phyloP scores from a whole-genome alignment of 1,140 invertebrate species.

The Heliconius himera region DNA sequence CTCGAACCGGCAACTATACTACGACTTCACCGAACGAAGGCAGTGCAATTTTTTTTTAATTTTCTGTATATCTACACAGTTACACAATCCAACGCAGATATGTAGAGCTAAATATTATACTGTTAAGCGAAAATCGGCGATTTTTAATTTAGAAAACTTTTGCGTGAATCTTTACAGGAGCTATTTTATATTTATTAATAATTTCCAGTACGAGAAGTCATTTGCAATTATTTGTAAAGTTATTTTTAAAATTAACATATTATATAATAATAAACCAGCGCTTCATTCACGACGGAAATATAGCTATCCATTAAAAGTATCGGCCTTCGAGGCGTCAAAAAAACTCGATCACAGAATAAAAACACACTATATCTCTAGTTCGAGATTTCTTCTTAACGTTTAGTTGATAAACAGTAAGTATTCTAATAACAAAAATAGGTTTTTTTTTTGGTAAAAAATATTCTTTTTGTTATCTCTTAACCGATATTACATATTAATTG shows the following conservation, averaged over 20 bases:
- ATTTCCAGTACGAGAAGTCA: neutral
- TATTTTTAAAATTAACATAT: neutral
- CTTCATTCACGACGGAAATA: slow-evolving; percentile 27
- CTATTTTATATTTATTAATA: slow-evolving; percentile 17
- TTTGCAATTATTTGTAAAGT: neutral
- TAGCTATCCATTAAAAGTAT: slow-evolving; percentile 30
- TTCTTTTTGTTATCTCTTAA: slow-evolving; percentile 64
- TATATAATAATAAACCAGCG: slow-evolving; percentile 12
- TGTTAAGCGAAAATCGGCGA: slow-evolving; percentile 22
- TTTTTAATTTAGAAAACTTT: neutral
- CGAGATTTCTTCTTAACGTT: slow-evolving; percentile 51
- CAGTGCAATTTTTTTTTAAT: slow-evolving; percentile 65
- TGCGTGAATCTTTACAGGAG: slow-evolving; percentile 27
- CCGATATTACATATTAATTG: slow-evolving; percentile 53
- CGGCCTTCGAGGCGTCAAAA: slow-evolving; percentile 61
- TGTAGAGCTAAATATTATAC: slow-evolving; percentile 56
- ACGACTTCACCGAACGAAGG: slow-evolving; percentile 20
- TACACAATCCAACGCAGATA: slow-evolving; percentile 59
- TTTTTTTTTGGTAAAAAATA: slow-evolving; percentile 71
- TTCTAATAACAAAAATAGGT: slow-evolving; percentile 77
- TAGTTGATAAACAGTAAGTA: slow-evolving; percentile 70
- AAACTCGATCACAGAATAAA: slow-evolving; percentile 73
- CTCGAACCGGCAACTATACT: neutral
- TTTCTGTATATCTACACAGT: slow-evolving; percentile 48
- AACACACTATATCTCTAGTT: slow-evolving; percentile 66